A percentile compares a stretch with the other conserved stretches of the same genome.
These are phyloP conservation scores for Garrulus glandarius DNA, from an alignment of 2,797 vertebrate genomes.

Conservation along the genomic window DNA sequence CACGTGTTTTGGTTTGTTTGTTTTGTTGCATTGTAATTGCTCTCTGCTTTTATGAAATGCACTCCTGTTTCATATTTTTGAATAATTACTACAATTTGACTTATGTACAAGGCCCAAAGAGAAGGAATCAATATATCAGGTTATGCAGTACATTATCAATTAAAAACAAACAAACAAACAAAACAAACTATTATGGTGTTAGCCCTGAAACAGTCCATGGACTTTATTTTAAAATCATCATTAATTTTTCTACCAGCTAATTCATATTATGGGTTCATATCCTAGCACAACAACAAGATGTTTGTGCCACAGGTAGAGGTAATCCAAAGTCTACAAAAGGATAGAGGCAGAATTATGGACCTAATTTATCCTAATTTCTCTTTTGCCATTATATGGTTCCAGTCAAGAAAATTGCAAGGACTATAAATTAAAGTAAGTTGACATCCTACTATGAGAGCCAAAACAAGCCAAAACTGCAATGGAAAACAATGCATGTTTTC, in stretches of 20 bases:
- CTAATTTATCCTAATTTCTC: background rate
- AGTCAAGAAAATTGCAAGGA: background rate
- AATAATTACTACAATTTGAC: background rate
- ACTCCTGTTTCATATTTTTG: background rate
- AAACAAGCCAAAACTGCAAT: background rate
- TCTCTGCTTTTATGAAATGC: background rate
- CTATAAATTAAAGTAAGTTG: background rate
- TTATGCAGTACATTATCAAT: background rate
- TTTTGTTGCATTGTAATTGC: background rate
- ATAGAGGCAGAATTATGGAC: background rate
- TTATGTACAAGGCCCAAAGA: background rate
- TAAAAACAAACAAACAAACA: background rate
- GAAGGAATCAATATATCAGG: background rate
- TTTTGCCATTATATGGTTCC: background rate
- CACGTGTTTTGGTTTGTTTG: background rate
- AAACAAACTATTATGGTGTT: background rate
- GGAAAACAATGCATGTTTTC: background rate
- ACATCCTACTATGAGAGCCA: background rate
- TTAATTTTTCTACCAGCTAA: background rate
- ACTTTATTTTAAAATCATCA: background rate
- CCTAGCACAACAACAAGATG: background rate
- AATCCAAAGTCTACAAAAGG: background rate
- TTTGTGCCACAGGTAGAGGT: background rate
- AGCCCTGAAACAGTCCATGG: background rate
- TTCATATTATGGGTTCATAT: background rate